phyloP scores from a whole-genome alignment of 1,140 invertebrate species.

The Cotesia typhae region DNA sequence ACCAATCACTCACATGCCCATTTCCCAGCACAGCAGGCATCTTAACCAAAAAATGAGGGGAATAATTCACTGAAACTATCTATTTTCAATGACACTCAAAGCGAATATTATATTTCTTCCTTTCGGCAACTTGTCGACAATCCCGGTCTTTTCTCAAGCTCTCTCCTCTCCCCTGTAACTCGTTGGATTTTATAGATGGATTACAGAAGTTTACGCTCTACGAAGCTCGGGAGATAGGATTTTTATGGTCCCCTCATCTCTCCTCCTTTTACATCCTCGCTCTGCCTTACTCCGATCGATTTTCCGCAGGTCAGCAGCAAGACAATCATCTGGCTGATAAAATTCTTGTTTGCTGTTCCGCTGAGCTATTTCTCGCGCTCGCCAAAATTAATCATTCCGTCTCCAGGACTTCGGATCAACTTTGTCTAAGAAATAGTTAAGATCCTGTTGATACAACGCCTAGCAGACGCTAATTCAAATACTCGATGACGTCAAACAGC shows the following conservation, averaged over 20 bases:
- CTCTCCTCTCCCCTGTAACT: conserved; percentile 38
- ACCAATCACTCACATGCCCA: too few species aligned
- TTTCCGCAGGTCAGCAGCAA: background rate
- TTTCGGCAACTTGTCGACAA: conserved; percentile 15
- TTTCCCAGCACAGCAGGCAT: too few species aligned
- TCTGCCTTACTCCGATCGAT: background rate
- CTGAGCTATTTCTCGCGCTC: background rate
- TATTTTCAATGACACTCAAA: conserved; percentile 10
- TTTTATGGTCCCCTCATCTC: conserved; percentile 44
- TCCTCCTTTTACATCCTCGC: background rate
- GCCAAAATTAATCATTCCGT: background rate
- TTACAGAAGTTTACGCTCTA: conserved; percentile 49
- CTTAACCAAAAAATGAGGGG: too few species aligned
- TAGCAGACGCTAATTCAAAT: too few species aligned
- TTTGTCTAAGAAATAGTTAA: too few species aligned
- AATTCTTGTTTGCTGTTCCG: background rate
- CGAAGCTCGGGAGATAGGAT: conserved; percentile 44
- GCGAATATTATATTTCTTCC: conserved; percentile 7
- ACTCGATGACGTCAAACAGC: too few species aligned
- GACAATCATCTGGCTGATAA: conserved; percentile 7
- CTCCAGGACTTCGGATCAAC: background rate
- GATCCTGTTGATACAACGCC: too few species aligned
- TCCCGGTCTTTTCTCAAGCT: conserved; percentile 5
- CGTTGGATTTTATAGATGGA: conserved; percentile 55
- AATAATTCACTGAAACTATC: background rate